Evolutionary conservation across 2,888 invertebrate genomes (phyloP).

Genomic region (Trichogramma evanescens): DNA sequence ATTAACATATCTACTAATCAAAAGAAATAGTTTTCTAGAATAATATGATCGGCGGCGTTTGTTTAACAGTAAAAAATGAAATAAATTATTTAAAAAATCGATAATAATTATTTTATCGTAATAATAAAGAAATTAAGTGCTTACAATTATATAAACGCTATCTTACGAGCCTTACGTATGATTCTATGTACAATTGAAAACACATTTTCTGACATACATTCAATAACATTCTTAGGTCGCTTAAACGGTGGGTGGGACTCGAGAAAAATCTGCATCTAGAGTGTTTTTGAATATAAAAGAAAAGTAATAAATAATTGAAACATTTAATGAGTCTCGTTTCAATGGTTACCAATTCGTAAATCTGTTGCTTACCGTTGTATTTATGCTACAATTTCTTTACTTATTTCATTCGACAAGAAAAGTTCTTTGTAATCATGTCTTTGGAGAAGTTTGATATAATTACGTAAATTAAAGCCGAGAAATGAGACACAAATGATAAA

Average conservation of each 20-base stretch:
- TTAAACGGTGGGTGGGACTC: slow-evolving; percentile 24
- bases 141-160: slow-evolving; percentile 7
- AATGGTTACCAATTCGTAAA: background rate
- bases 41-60: slow-evolving; percentile 6
- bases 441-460: slow-evolving; percentile 20
- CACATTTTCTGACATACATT: slow-evolving; percentile 13
- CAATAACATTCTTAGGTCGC: slow-evolving; percentile 18
- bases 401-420: slow-evolving; percentile 2
- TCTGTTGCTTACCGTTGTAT: background rate
- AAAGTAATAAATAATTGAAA: slow-evolving; percentile 22
- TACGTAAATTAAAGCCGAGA: slow-evolving; percentile 7
- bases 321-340: slow-evolving; percentile 21
- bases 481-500: slow-evolving; percentile 18
- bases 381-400: slow-evolving; percentile 15
- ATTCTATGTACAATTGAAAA: slow-evolving; percentile 20
- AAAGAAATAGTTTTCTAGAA: background rate
- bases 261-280: slow-evolving; percentile 17
- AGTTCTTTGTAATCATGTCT: slow-evolving; percentile 22
- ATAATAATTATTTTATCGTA: slow-evolving; percentile 5
- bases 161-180: slow-evolving; percentile 20
- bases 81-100: background rate
- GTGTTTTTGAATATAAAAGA: background rate
- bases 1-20: slow-evolving; percentile 2
- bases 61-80: slow-evolving; percentile 2
- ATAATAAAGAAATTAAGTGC: slow-evolving; percentile 9